These are phyloP conservation scores for Halcyon chelicuti DNA, from an alignment of 2,797 vertebrate species.

Conservation along the genomic window DNA sequence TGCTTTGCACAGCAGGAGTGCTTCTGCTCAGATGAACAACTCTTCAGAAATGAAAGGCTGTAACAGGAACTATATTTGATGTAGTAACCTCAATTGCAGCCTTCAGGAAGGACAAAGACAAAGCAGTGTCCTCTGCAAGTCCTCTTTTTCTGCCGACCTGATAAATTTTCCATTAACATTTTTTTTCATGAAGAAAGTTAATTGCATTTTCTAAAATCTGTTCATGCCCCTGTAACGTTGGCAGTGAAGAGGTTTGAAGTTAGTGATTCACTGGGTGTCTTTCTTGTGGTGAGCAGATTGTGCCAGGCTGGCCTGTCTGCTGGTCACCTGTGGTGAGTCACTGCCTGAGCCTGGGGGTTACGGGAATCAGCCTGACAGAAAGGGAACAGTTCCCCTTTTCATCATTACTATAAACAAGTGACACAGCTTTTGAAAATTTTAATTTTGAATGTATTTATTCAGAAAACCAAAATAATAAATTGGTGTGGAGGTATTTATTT, in stretches of 20 bases:
- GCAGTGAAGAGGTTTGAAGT: not conserved
- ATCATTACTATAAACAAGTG: not conserved
- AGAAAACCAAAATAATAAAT: not conserved
- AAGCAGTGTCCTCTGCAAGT: not conserved
- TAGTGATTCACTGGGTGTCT: not conserved
- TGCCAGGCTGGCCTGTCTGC: not conserved
- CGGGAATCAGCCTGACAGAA: not conserved
- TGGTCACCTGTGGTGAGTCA: not conserved
- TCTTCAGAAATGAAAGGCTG: not conserved
- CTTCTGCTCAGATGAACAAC: not conserved
- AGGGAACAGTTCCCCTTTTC: not conserved
- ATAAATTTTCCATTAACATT: not conserved
- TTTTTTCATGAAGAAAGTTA: not conserved
- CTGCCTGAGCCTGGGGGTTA: not conserved
- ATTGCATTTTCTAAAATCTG: not conserved
- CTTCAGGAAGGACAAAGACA: not conserved
- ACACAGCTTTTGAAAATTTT: not conserved
- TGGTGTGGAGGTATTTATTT: not conserved
- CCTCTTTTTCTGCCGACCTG: not conserved
- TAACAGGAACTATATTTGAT: not conserved
- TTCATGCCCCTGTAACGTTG: rapidly evolving
- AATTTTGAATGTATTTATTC: not conserved
- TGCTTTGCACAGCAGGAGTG: not conserved
- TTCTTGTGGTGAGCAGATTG: not conserved
- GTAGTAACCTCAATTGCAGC: rapidly evolving